A percentile compares a stretch with the other conserved stretches of the same genome.
phyloP scores from a whole-genome alignment of 1,140 invertebrate genomes.

The Harpegnathos saltator region DNA sequence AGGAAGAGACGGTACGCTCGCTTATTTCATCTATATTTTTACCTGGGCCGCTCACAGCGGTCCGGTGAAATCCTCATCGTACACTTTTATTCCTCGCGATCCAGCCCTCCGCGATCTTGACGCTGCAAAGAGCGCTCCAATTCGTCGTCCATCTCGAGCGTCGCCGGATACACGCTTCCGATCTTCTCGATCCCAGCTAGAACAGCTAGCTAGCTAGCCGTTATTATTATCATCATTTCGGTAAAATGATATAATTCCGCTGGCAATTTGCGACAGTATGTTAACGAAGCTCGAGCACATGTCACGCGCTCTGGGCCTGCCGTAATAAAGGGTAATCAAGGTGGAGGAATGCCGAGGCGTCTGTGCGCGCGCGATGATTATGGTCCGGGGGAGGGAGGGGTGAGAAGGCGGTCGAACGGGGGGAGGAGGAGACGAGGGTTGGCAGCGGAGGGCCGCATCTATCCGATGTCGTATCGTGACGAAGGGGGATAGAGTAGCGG shows the following conservation, averaged over 20 bases:
- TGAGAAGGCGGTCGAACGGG: too few species aligned
- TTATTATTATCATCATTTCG: slow-evolving; percentile 63
- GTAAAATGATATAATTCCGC: slow-evolving; percentile 57
- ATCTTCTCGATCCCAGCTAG: slow-evolving; percentile 2
- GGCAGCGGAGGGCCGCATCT: slow-evolving; percentile 26
- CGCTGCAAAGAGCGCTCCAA: too few species aligned
- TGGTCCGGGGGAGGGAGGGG: not conserved
- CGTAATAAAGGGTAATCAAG: slow-evolving; percentile 53
- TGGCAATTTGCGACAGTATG: slow-evolving; percentile 59
- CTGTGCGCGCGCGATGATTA: slow-evolving; percentile 35
- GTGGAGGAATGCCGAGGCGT: slow-evolving; percentile 33
- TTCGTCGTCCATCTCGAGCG: too few species aligned
- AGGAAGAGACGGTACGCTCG: too few species aligned
- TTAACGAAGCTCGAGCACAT: slow-evolving; percentile 40
- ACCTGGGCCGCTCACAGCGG: too few species aligned
- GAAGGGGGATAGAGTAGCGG: slow-evolving; percentile 35
- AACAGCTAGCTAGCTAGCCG: too few species aligned
- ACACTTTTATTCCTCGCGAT: too few species aligned
- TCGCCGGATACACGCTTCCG: too few species aligned
- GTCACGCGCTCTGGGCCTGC: slow-evolving; percentile 17
- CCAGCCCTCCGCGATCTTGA: too few species aligned
- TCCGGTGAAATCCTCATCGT: too few species aligned
- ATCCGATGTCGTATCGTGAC: not conserved
- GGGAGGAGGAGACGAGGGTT: not conserved
- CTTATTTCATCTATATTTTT: too few species aligned